phyloP scores from a whole-genome alignment of 1,140 invertebrate genomes.

The Callitettix versicolor region DNA sequence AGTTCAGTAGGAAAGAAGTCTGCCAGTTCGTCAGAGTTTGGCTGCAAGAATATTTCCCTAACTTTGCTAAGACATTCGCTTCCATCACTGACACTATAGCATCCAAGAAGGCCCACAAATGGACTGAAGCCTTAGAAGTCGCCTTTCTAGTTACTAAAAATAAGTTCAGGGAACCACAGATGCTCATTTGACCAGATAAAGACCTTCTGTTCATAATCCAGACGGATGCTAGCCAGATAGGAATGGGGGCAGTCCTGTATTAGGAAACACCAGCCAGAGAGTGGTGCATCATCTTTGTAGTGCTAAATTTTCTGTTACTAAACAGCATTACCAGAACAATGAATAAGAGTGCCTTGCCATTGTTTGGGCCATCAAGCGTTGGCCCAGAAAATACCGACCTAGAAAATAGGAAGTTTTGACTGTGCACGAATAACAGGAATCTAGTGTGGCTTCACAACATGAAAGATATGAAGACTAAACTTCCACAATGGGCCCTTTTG shows the following conservation, averaged over 20 bases:
- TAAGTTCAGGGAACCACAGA: neutral
- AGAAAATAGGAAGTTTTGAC: constrained; percentile 29
- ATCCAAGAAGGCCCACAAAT: too few relatives aligned
- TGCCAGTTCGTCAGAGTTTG: too few relatives aligned
- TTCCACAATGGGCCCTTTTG: constrained; percentile 28
- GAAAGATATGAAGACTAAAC: constrained; percentile 30
- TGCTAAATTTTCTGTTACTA: neutral
- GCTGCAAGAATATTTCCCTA: too few relatives aligned
- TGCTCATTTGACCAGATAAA: neutral
- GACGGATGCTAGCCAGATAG: neutral
- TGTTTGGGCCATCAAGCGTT: constrained; percentile 32
- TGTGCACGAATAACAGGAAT: constrained; percentile 35
- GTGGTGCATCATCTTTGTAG: neutral
- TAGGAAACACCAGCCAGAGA: neutral
- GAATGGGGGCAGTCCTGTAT: neutral
- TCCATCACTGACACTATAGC: too few relatives aligned
- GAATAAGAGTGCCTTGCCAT: constrained; percentile 37
- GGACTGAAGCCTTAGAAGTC: too few relatives aligned
- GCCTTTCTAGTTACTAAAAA: neutral
- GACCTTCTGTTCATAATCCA: neutral
- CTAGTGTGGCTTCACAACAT: constrained; percentile 35
- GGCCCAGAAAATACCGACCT: constrained; percentile 25
- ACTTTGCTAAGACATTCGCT: too few relatives aligned
- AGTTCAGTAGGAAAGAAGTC: too few relatives aligned
- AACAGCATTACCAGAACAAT: neutral